Evolutionary conservation across 2,113 vertebrate species (phyloP), one percentile per base, ranked within the genome.

Genomic region (Galbula dea): DNA sequence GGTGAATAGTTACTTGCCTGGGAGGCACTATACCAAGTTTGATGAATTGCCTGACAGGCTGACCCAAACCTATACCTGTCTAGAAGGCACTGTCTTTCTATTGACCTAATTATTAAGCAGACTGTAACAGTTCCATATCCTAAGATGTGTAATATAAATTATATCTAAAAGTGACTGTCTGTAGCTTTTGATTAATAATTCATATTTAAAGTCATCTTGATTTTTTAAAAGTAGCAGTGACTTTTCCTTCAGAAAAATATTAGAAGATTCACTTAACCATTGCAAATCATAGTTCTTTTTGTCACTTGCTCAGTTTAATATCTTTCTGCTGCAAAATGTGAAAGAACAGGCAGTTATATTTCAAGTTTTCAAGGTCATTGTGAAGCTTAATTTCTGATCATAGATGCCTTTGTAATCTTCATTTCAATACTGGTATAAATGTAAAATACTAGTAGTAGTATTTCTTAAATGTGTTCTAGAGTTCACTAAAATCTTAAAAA

Each of bases 51-150:
- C 73, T 92, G 43, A 75, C 52, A 93, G 61, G 30, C 84, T 92
- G 92, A 95, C 82, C 86, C 29, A 91, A 93, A 88, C 89, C 41
- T 59, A 27, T 76, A 74, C 89, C 45, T 86, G 68, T 88, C 92
- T 94, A 84, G 57, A 92, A 92, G 79, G 52, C 49, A 75, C 34
- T 86, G 51, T 81, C 91, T 94, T 93, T 89, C 71, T 93, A 52
- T 39, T 92, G 84, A 96, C 92, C 92, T 97, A 95, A 94, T 89
- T 96, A 96, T 91, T 94, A 91, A 91, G 69, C 84, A 96, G 90
- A 91, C 83, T 94, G 75, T 88, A 95, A 85, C 63, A 65, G 73
- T 83, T 94, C 86, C 52, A 67, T 67, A 75, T 86, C 67, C 49
- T 83, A 83, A 39, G 23, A 88, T 43, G 48, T 89, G n/a, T 46